Percentiles rank a stretch among this genome's conserved stretches.
These are phyloP conservation scores for Yponomeuta sedellus DNA, from an alignment of 2,888 invertebrate genomes.

Conservation along the genomic window DNA sequence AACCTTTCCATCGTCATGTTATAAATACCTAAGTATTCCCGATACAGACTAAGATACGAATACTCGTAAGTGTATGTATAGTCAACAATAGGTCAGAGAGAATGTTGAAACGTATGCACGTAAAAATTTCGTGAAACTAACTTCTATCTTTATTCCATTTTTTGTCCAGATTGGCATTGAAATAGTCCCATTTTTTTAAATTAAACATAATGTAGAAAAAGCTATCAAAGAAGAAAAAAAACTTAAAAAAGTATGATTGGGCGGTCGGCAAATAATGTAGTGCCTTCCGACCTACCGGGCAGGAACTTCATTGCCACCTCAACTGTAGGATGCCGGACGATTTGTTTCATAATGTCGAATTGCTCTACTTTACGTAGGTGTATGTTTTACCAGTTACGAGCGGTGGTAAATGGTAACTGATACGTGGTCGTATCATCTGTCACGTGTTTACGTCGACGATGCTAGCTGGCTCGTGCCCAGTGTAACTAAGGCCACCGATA, in stretches of 20 bases:
- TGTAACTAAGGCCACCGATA: neutral
- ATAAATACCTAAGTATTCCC: too few species aligned
- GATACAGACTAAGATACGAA: too few species aligned
- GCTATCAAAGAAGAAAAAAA: too few species aligned
- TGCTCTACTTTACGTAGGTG: neutral
- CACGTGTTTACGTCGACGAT: conserved; percentile 24
- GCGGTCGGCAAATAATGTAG: too few species aligned
- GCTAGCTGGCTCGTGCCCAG: conserved; percentile 16
- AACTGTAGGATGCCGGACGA: neutral
- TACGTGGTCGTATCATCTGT: conserved; percentile 26
- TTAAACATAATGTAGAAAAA: too few species aligned
- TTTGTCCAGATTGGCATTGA: too few species aligned
- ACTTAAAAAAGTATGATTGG: too few species aligned
- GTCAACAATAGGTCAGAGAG: neutral
- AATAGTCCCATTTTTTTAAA: too few species aligned
- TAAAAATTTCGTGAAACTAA: too few species aligned
- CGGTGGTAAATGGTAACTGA: conserved; percentile 26
- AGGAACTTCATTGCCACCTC: neutral
- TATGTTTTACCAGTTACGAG: neutral
- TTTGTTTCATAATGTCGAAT: neutral
- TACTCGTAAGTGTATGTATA: neutral
- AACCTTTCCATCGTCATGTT: too few species aligned
- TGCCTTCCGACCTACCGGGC: neutral
- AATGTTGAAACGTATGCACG: too few species aligned
- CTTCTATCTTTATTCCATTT: too few species aligned